Evolutionary conservation across 2,797 vertebrate genomes (phyloP), one percentile per base, ranked within the genome.

Genomic region (Naso thynnoides): DNA sequence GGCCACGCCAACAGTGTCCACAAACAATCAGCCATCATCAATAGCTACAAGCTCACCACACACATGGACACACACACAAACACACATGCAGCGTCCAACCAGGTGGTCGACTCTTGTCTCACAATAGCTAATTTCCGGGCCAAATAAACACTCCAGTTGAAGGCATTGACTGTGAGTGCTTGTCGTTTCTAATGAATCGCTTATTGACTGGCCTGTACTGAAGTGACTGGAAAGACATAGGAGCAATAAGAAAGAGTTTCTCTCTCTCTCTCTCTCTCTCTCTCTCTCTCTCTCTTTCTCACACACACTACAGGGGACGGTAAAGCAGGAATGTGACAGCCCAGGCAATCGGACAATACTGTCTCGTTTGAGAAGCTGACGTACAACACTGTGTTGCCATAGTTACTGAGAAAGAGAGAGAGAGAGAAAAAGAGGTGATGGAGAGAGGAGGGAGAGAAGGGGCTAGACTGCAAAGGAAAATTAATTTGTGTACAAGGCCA

Each of bases 351-450:
- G 70, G 91, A 94, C 92, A 90, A 92, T 82, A 64, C 78, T 21
- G 71, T 89, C 86, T 91, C 68, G 64, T 86, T 91, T 88, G 87
- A 91, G 86, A 79, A 91, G 86, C 90, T 92, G 89, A 93, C 87
- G 78, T 90, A 78, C 83, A 88, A 91, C 88, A 83, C 86, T 77
- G 86, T 70, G 93, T 94, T 94, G 85, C 93, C 89, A 94, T 95
- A 88, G 93, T 80, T 87, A 95, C 93, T 8, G 47, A 82, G 87
- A 83, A 83, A 86, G 77, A 81, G 74, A 75, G 74, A 23, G 58
- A 64, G 65, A 62, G 78, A 33, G 52, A 42, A 33, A 21, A 44
- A 77, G 42, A 73, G 78, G 80, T 50, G 83, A 81, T 82, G 74
- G 80, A 71, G 75, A 59, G 58, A 69, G 70, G 62, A 71, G 76